A percentile compares a stretch with the other conserved stretches of the same genome.
phyloP scores from a whole-genome alignment of 2,888 invertebrate genomes.

The Neelides folsomi region DNA sequence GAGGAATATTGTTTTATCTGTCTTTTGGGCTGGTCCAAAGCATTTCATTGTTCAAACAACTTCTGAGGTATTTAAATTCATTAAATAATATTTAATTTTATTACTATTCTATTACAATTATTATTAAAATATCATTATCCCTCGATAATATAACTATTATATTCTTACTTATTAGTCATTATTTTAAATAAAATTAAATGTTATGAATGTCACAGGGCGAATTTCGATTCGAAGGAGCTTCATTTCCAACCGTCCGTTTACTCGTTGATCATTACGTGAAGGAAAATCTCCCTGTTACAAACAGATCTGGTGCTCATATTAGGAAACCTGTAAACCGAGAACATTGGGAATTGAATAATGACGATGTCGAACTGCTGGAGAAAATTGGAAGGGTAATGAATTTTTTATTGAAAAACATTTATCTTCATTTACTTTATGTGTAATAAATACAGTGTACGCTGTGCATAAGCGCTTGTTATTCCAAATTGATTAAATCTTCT shows the following conservation, averaged over 20 bases:
- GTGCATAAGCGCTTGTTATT: too few species aligned
- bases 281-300: conserved; percentile 76
- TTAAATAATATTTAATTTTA: too few species aligned
- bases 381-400: conserved; percentile 79
- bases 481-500: too few species aligned
- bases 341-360: conserved; percentile 90
- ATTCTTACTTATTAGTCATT: too few species aligned
- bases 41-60: conserved; percentile 95
- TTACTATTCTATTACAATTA: too few species aligned
- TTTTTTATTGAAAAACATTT: neutral
- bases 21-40: conserved; percentile 90
- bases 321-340: conserved; percentile 73
- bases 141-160: conserved; percentile 2
- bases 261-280: conserved; percentile 77
- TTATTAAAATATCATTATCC: too few species aligned
- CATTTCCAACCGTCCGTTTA: conserved; percentile 83
- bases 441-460: too few species aligned
- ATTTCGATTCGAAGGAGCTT: conserved; percentile 84
- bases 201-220: conserved; percentile 52
- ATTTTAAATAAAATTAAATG: neutral
- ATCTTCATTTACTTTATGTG: neutral
- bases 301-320: conserved; percentile 78
- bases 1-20: conserved; percentile 82
- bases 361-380: conserved; percentile 77
- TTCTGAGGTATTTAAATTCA: conserved; percentile 51